Percentiles rank a stretch among this genome's conserved stretches.
Evolutionary conservation across 2,888 invertebrate genomes (phyloP).

Genomic region (Apamea monoglypha): DNA sequence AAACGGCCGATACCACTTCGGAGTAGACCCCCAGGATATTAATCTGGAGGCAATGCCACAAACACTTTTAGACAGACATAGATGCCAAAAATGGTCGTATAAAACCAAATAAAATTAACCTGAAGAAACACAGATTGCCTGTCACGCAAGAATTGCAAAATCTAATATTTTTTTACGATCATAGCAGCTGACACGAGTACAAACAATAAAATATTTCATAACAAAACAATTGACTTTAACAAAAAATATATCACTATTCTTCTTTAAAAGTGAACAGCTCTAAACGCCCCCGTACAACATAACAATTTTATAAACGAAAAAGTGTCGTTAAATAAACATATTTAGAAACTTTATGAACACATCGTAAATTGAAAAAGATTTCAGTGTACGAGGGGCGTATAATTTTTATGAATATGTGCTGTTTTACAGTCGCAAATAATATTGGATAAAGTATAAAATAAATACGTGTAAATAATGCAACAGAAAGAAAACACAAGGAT

Average conservation of each 20-base stretch:
- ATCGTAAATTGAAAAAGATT: constrained; percentile 68
- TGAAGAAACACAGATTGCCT: background rate
- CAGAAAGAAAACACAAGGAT: background rate
- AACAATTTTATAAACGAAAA: constrained; percentile 57
- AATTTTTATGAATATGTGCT: constrained; percentile 53
- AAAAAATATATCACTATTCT: constrained; percentile 2
- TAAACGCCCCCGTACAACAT: constrained; percentile 42
- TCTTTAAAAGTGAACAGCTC: constrained; percentile 18
- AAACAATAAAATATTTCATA: background rate
- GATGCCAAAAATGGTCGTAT: background rate
- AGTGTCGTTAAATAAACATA: constrained; percentile 60
- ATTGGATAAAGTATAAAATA: constrained; percentile 34
- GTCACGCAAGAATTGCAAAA: background rate
- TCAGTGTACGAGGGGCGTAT: constrained; percentile 48
- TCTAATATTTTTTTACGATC: background rate
- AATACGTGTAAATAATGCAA: background rate
- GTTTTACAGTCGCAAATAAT: constrained; percentile 52
- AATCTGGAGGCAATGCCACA: too few species aligned
- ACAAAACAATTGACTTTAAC: background rate
- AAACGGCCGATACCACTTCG: too few species aligned
- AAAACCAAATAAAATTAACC: background rate
- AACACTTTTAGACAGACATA: too few species aligned
- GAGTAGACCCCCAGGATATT: too few species aligned
- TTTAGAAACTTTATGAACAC: constrained; percentile 60
- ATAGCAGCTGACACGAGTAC: background rate